phyloP scores from a whole-genome alignment of 1,140 invertebrate genomes.

The Batillaria attramentaria region DNA sequence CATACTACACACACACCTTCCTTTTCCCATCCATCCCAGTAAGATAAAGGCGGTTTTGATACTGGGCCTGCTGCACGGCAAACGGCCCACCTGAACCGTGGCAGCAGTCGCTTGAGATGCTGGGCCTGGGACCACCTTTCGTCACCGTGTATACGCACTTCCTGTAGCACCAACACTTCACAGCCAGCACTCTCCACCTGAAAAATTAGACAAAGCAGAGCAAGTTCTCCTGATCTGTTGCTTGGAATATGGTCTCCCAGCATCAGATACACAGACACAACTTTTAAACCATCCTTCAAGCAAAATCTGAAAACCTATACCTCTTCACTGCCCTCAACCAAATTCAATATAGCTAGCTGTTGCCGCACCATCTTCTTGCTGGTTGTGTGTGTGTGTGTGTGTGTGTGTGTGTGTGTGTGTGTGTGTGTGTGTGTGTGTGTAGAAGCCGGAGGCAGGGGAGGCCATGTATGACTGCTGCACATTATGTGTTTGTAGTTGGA shows the following conservation, averaged over 20 bases:
- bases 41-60: slow-evolving; percentile 36
- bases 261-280: not conserved
- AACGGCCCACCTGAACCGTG: slow-evolving; percentile 54
- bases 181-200: slow-evolving; percentile 23
- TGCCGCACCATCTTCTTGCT: not conserved
- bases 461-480: slow-evolving; percentile 2
- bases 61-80: slow-evolving; percentile 47
- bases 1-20: slow-evolving; percentile 47
- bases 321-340: too few relatives aligned
- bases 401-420: slow-evolving; percentile 1
- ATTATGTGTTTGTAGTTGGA: too few relatives aligned
- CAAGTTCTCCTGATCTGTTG: not conserved
- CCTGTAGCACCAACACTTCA: slow-evolving; percentile 61
- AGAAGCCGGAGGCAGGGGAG: not conserved
- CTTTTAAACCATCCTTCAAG: not conserved
- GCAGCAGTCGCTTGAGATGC: slow-evolving; percentile 53
- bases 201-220: not conserved
- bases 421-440: slow-evolving; percentile 1
- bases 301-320: not conserved
- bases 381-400: not conserved
- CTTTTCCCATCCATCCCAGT: slow-evolving; percentile 46
- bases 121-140: slow-evolving; percentile 47
- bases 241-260: not conserved
- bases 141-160: slow-evolving; percentile 49
- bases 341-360: too few relatives aligned